These are phyloP conservation scores for Cepaea nemoralis DNA, from an alignment of 1,140 invertebrate species.

Conservation along the genomic window DNA sequence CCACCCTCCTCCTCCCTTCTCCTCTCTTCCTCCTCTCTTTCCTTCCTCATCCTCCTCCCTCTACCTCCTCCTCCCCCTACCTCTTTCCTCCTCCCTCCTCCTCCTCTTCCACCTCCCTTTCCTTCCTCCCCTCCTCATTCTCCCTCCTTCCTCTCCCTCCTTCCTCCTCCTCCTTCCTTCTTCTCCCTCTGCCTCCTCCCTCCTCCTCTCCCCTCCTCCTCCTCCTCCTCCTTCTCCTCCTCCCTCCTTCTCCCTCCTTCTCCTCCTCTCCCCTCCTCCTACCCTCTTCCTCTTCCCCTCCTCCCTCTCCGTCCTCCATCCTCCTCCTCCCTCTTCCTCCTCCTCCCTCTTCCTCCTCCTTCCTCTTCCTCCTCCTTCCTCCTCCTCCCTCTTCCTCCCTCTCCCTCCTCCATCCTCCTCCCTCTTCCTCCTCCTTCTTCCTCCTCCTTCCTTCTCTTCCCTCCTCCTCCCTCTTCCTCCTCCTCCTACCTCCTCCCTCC, in stretches of 20 bases:
- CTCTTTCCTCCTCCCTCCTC: not conserved
- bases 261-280: not conserved
- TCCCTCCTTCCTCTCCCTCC: not conserved
- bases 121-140: not conserved
- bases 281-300: not conserved
- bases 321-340: too few relatives aligned
- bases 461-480: not conserved
- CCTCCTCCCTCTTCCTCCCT: not conserved
- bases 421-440: not conserved
- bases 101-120: not conserved
- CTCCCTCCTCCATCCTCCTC: not conserved
- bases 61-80: not conserved
- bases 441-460: not conserved
- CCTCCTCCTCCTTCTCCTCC: too few relatives aligned
- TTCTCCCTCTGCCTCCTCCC: not conserved
- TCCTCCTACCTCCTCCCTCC: too few relatives aligned
- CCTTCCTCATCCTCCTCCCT: too few relatives aligned
- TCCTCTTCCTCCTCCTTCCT: not conserved
- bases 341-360: not conserved
- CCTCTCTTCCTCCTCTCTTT: too few relatives aligned
- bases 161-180: not conserved
- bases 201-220: not conserved
- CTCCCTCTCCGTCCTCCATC: not conserved
- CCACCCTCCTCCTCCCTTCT: too few relatives aligned
- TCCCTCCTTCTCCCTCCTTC: not conserved